Percentiles rank a stretch among this genome's conserved stretches.
These are phyloP conservation scores for Procambarus virginalis DNA, from an alignment of 1,140 invertebrate species.

Conservation along the genomic window DNA sequence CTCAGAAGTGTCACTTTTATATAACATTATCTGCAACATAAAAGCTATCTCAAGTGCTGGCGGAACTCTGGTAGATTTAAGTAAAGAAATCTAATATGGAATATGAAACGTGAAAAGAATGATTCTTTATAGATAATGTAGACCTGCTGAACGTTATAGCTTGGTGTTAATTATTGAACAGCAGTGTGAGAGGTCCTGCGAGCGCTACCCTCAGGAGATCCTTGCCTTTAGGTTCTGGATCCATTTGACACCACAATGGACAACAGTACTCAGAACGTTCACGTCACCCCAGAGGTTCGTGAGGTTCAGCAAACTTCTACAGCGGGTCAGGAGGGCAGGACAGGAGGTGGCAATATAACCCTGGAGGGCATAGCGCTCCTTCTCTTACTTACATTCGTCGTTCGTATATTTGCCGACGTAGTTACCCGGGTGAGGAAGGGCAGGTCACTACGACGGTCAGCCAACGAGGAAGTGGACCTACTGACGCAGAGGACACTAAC, in stretches of 20 bases:
- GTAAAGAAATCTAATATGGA: no score
- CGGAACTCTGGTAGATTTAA: no score
- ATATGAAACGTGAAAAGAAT: no score
- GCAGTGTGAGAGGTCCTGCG: neutral
- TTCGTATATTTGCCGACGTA: neutral
- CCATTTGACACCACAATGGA: neutral
- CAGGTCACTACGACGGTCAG: neutral
- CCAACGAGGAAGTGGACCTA: neutral
- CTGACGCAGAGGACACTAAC: neutral
- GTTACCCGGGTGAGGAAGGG: neutral
- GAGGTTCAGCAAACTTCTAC: neutral
- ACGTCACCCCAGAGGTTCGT: neutral
- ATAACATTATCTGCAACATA: no score
- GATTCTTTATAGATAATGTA: neutral
- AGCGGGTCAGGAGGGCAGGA: neutral
- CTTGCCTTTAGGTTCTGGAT: neutral
- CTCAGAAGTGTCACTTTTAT: no score
- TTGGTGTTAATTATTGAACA: neutral
- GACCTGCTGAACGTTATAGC: neutral
- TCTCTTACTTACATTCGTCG: neutral
- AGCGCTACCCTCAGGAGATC: neutral
- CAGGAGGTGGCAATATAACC: neutral
- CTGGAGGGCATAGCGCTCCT: constrained; percentile 17
- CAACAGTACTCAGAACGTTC: neutral
- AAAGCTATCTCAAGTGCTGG: no score